Conservation (phyloP, 2,797 vertebrate species). For the Thamnophis elegans region DNA sequence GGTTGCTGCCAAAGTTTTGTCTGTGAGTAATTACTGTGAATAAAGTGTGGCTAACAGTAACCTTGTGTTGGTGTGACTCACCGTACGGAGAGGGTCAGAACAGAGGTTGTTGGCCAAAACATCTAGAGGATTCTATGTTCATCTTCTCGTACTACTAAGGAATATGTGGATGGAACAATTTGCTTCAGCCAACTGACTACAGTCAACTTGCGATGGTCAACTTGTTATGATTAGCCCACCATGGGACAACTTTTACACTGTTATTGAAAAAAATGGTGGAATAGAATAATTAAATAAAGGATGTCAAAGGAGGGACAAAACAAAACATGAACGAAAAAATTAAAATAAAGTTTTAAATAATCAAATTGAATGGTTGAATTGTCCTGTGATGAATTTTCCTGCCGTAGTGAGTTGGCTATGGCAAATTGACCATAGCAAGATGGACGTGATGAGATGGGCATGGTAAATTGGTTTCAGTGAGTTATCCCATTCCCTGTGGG, state of each 20-base stretch:
- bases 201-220: neutral
- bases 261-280: neutral
- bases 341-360: neutral
- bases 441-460: too few species aligned
- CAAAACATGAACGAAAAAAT: neutral
- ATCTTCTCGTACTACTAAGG: neutral
- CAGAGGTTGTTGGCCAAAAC: neutral
- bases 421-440: too few species aligned
- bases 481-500: neutral
- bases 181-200: neutral
- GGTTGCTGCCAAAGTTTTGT: too few species aligned
- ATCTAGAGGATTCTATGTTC: neutral
- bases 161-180: neutral
- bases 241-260: neutral
- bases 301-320: neutral
- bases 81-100: too few species aligned
- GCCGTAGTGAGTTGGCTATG: too few species aligned
- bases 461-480: neutral
- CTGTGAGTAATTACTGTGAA: too few species aligned
- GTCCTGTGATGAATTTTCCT: neutral
- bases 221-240: too few species aligned
- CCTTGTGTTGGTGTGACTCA: too few species aligned
- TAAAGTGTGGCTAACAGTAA: too few species aligned
- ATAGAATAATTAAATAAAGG: neutral
- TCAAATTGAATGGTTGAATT: neutral